phyloP scores from a whole-genome alignment of 1,140 invertebrate genomes.

The Pseudomyrmex sp. region DNA sequence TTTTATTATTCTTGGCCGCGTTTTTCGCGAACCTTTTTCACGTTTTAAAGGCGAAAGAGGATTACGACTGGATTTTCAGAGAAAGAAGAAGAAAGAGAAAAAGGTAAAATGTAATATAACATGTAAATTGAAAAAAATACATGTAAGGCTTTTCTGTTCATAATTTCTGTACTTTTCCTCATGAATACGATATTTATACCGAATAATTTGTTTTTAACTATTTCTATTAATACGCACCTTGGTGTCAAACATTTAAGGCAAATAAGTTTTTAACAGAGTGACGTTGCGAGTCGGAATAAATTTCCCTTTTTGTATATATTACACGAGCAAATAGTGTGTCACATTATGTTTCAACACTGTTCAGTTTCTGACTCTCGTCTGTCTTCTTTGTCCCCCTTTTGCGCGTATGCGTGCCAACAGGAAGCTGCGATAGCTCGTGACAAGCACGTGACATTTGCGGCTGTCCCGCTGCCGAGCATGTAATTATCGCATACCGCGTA shows the following conservation, averaged over 20 bases:
- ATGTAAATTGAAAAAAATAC: neutral
- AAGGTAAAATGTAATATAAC: neutral
- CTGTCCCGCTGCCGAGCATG: constrained; percentile 78
- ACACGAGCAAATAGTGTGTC: constrained; percentile 1
- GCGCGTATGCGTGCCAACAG: constrained; percentile 75
- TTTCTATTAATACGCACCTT: too few relatives aligned
- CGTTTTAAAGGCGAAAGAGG: neutral
- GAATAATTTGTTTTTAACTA: too few relatives aligned
- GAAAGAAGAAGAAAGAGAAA: neutral
- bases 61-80: neutral
- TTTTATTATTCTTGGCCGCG: neutral
- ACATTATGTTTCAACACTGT: constrained; percentile 7
- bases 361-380: constrained; percentile 20
- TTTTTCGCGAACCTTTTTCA: neutral
- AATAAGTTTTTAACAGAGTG: too few relatives aligned
- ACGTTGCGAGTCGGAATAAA: too few relatives aligned
- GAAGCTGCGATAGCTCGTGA: constrained; percentile 82
- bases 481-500: constrained; percentile 81
- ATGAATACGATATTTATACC: too few relatives aligned
- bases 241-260: too few relatives aligned
- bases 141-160: neutral
- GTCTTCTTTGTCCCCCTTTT: constrained; percentile 29
- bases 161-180: too few relatives aligned
- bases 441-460: constrained; percentile 83
- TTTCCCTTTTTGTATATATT: constrained; percentile 20